Evolutionary conservation across 2,888 invertebrate species (phyloP).

Genomic region (Carcina quercana): DNA sequence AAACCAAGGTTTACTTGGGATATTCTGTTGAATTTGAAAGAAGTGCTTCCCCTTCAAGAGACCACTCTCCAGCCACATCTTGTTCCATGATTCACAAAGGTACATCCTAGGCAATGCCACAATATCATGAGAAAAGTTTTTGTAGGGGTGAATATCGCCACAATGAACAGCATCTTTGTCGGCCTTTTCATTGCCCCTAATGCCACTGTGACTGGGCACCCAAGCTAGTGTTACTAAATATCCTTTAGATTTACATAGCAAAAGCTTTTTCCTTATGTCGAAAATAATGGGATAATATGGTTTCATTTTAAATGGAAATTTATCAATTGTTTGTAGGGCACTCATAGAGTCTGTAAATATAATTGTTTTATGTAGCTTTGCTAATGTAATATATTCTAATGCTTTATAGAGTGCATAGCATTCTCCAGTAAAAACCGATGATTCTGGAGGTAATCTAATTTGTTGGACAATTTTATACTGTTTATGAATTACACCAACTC

Average conservation of each 20-base stretch:
- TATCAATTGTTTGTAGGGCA: slow-evolving; percentile 2
- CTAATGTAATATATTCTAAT: slow-evolving; percentile 3
- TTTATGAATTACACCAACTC: slow-evolving; percentile 6
- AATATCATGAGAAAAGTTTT: not conserved
- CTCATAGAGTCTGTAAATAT: slow-evolving; percentile 9
- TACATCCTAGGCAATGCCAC: not conserved
- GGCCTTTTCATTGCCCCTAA: not conserved
- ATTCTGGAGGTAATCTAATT: slow-evolving; percentile 2
- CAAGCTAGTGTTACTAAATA: not conserved
- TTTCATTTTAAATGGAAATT: not conserved
- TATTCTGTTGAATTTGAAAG: not conserved
- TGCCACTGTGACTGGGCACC: slow-evolving; percentile 1
- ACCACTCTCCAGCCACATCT: not conserved
- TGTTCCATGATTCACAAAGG: not conserved
- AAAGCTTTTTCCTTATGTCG: not conserved
- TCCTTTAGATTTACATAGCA: not conserved
- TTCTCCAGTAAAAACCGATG: slow-evolving; percentile 8
- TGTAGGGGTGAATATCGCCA: not conserved
- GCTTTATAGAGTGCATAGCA: slow-evolving; percentile 6
- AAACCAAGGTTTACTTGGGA: slow-evolving; percentile 7
- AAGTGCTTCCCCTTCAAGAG: no score
- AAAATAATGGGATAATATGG: not conserved
- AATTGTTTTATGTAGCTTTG: slow-evolving; percentile 3
- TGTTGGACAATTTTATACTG: slow-evolving; percentile 2
- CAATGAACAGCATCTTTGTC: not conserved